Conservation (phyloP, 2,888 invertebrate species). For the Diploptera punctata region DNA sequence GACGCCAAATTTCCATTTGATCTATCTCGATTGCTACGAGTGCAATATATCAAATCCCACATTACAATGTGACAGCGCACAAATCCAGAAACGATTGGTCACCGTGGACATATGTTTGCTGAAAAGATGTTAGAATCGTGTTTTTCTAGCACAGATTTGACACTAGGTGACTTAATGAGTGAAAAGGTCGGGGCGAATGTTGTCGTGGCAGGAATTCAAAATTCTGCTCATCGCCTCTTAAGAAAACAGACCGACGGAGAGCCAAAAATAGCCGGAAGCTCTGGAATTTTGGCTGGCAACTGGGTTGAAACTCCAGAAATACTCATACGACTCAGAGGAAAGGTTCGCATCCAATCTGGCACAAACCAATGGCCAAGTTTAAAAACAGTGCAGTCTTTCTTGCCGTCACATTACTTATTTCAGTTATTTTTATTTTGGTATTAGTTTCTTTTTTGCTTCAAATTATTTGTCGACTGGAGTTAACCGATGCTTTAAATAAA, state of each 20-base stretch:
- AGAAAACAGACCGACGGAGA: not conserved
- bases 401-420: not conserved
- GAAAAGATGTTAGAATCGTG: too few species aligned
- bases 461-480: not conserved
- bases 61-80: too few species aligned
- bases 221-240: not conserved
- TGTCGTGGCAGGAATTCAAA: not conserved
- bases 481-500: not conserved
- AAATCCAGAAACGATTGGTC: too few species aligned
- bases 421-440: not conserved
- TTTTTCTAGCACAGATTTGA: not conserved
- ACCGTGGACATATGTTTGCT: too few species aligned
- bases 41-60: too few species aligned
- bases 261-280: not conserved
- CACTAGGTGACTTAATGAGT: not conserved
- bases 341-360: not conserved
- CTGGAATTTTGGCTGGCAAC: conserved; percentile 26
- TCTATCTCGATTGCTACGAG: too few species aligned
- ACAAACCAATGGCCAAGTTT: not conserved
- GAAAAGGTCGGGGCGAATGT: not conserved
- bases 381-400: not conserved
- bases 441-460: not conserved
- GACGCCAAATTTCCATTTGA: too few species aligned
- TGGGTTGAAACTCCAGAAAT: not conserved
- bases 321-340: not conserved